A percentile compares a stretch with the other conserved stretches of the same genome.
phyloP scores from a whole-genome alignment of 2,888 invertebrate species.

The Sphaeridia pumilis region DNA sequence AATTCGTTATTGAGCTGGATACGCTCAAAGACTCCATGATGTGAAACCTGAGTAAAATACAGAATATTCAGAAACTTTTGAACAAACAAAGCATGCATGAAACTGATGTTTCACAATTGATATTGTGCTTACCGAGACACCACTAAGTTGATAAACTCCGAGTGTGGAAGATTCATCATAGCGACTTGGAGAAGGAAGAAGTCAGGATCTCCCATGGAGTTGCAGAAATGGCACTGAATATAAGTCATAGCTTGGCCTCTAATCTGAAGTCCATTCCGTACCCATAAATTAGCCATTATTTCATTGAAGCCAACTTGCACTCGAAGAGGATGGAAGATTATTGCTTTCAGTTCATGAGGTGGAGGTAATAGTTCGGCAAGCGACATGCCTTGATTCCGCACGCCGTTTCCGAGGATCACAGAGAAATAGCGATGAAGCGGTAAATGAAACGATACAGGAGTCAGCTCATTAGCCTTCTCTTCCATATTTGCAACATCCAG shows the following conservation, averaged over 20 bases:
- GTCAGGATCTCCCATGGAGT: slow-evolving; percentile 97
- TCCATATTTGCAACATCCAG: slow-evolving; percentile 49
- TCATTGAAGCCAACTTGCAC: slow-evolving; percentile 85
- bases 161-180: slow-evolving; percentile 58
- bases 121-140: slow-evolving; percentile 61
- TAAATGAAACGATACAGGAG: slow-evolving; percentile 90
- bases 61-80: background rate
- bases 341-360: slow-evolving; percentile 60
- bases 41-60: slow-evolving; percentile 79
- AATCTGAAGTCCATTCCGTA: slow-evolving; percentile 91
- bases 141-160: slow-evolving; percentile 71
- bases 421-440: slow-evolving; percentile 91
- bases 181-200: slow-evolving; percentile 79
- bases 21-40: slow-evolving; percentile 52
- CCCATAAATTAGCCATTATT: slow-evolving; percentile 89
- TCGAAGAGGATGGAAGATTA: slow-evolving; percentile 69
- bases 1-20: slow-evolving; percentile 42
- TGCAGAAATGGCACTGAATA: slow-evolving; percentile 96
- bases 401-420: slow-evolving; percentile 72
- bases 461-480: slow-evolving; percentile 29
- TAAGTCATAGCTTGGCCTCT: slow-evolving; percentile 99
- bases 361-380: slow-evolving; percentile 70
- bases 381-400: slow-evolving; percentile 57
- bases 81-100: background rate
- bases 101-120: too few species aligned